phyloP scores from a whole-genome alignment of 2,113 vertebrate genomes.

The Barnardius zonarius region DNA sequence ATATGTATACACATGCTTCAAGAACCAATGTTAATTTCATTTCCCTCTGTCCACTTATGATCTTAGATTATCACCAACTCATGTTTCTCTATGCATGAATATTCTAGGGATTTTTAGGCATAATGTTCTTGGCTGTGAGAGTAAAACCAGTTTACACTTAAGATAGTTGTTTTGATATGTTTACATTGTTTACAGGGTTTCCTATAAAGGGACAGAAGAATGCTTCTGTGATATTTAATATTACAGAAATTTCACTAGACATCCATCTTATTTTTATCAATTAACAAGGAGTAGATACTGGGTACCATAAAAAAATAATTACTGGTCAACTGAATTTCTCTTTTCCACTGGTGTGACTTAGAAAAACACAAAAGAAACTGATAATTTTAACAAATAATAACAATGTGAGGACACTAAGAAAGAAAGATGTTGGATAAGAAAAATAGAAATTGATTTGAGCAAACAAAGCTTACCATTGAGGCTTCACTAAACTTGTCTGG shows the following conservation, averaged over 20 bases:
- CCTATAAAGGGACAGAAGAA: not conserved
- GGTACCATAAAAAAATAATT: not conserved
- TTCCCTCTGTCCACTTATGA: not conserved
- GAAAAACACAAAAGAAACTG: not conserved
- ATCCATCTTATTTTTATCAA: not conserved
- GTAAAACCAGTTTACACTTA: not conserved
- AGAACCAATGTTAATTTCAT: not conserved
- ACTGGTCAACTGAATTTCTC: not conserved
- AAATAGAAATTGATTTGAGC: not conserved
- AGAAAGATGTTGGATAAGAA: not conserved
- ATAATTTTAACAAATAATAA: not conserved
- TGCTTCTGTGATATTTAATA: not conserved
- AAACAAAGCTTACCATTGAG: not conserved
- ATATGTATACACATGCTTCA: not conserved
- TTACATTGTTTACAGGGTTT: not conserved
- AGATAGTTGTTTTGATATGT: not conserved
- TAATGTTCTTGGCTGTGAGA: not conserved
- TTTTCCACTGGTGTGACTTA: not conserved
- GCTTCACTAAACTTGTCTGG: not conserved
- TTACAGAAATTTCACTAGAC: not conserved
- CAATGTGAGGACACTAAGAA: not conserved
- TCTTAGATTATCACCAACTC: not conserved
- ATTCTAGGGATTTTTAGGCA: not conserved
- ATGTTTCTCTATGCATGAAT: not conserved
- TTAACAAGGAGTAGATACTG: not conserved